Conservation (phyloP, 2,888 invertebrate genomes). For the Drosophila borealis region DNA sequence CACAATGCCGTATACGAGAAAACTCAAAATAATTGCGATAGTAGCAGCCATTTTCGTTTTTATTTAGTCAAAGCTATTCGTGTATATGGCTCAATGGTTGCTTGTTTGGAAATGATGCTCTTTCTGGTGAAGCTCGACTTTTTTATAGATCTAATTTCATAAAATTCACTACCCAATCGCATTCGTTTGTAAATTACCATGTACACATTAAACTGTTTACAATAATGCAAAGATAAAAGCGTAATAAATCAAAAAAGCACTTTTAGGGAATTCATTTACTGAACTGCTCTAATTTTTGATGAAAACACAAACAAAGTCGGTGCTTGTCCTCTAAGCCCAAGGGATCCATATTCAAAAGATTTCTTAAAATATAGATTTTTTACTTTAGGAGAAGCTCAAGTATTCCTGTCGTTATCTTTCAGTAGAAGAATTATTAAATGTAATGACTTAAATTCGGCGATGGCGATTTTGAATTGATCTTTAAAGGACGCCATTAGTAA, state of each 20-base stretch:
- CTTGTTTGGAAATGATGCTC: conserved; percentile 13
- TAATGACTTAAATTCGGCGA: too few relatives aligned
- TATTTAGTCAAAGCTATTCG: not conserved
- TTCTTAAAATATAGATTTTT: too few relatives aligned
- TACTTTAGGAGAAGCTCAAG: too few relatives aligned
- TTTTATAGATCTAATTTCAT: conserved; percentile 5
- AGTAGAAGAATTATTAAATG: too few relatives aligned
- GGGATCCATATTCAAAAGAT: too few relatives aligned
- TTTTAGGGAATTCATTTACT: too few relatives aligned
- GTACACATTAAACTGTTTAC: not conserved
- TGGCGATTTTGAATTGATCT: too few relatives aligned
- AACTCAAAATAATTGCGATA: conserved; percentile 19
- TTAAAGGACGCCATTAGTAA: too few relatives aligned
- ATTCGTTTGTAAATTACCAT: not conserved
- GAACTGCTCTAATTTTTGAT: too few relatives aligned
- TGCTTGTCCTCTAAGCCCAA: too few relatives aligned
- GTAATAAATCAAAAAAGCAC: not conserved
- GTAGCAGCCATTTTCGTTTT: conserved; percentile 19
- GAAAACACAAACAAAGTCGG: too few relatives aligned
- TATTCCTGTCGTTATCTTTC: too few relatives aligned
- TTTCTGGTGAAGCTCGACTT: not conserved
- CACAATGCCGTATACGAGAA: conserved; percentile 4
- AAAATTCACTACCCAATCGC: not conserved
- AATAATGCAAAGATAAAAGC: not conserved
- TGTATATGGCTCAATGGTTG: not conserved